Percentiles rank a stretch among this genome's conserved stretches.
Conservation (phyloP, 2,888 invertebrate genomes). For the Yponomeuta sedellus region DNA sequence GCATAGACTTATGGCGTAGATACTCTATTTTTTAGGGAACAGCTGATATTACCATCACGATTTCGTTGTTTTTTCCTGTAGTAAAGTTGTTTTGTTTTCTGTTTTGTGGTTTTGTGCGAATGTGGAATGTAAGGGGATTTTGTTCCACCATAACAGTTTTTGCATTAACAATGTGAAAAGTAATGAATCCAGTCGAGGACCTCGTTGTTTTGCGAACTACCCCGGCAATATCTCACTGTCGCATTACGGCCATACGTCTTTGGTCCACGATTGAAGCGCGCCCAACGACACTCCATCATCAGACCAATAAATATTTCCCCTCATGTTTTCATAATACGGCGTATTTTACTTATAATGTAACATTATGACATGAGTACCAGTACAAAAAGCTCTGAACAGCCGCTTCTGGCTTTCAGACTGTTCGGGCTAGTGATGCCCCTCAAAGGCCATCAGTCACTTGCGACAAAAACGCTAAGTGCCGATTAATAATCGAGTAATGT, state of each 20-base stretch:
- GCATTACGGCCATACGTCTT: conserved; percentile 11
- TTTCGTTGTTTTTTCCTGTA: too few species aligned
- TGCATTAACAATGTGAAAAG: too few species aligned
- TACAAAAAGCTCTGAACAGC: conserved; percentile 8
- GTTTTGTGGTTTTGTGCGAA: too few species aligned
- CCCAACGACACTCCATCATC: conserved; percentile 12
- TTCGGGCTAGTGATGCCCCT: conserved; percentile 1
- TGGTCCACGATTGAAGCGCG: not conserved
- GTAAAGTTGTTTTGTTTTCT: too few species aligned
- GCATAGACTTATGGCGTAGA: too few species aligned
- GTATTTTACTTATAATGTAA: conserved; percentile 14
- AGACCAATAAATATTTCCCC: conserved; percentile 14
- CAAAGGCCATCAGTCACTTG: conserved; percentile 3
- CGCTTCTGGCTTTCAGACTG: conserved; percentile 1
- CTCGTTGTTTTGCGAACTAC: not conserved
- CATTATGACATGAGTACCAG: conserved; percentile 7
- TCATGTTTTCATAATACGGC: conserved; percentile 15
- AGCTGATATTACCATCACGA: too few species aligned
- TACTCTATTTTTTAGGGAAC: too few species aligned
- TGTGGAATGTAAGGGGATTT: too few species aligned
- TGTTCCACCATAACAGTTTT: not conserved
- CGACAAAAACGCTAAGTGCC: conserved; percentile 11
- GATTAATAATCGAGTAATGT: conserved; percentile 12
- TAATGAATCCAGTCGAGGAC: too few species aligned
- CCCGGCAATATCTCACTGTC: not conserved